Evolutionary conservation across 2,113 vertebrate genomes (phyloP).

Genomic region (Cinclus cinclus): DNA sequence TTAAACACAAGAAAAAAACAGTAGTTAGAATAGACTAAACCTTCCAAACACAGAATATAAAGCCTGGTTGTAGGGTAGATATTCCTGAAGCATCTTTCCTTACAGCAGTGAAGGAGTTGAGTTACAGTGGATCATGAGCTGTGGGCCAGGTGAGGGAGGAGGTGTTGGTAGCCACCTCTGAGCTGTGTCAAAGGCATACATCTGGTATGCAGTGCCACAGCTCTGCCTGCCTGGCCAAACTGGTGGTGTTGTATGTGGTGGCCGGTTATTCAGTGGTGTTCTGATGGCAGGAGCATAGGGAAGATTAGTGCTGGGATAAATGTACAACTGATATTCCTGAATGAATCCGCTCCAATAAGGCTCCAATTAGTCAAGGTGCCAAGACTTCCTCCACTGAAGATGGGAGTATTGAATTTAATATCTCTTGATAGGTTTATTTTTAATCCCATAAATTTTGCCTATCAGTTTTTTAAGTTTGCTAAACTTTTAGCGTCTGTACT

Average conservation of each 20-base stretch:
- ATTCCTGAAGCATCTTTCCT: not conserved
- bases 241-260: too few relatives aligned
- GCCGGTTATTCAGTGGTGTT: not conserved
- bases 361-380: not conserved
- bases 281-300: not conserved
- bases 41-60: not conserved
- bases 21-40: not conserved
- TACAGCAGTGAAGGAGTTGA: not conserved
- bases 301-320: not conserved
- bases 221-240: not conserved
- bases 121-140: too few relatives aligned
- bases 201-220: rapidly evolving
- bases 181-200: not conserved
- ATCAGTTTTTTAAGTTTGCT: not conserved
- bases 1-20: not conserved
- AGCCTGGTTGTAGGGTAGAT: not conserved
- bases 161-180: not conserved
- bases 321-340: not conserved
- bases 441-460: not conserved
- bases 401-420: not conserved
- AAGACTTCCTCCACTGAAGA: not conserved
- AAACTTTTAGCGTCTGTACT: not conserved
- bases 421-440: not conserved
- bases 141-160: not conserved
- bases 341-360: not conserved